Evolutionary conservation across 2,113 vertebrate species (phyloP), one percentile per base, ranked within the genome.

Genomic region (Ellobius talpinus): DNA sequence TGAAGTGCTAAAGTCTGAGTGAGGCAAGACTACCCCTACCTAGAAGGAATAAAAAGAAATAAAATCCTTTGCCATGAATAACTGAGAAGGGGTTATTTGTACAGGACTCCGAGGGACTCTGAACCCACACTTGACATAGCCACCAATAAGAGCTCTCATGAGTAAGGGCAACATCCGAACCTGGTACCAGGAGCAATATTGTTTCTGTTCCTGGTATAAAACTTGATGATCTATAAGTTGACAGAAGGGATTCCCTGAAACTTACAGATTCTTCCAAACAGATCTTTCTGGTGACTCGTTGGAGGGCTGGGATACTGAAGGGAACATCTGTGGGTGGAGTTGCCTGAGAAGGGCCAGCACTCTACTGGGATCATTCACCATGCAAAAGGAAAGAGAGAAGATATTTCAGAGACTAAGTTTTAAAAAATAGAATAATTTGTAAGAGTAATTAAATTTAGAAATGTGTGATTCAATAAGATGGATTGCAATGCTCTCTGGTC

Each of bases 391-490:
- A 84, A 84, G 16, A 42, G 2, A 66, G 42, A 68, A 66, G 26
- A 12, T 94, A 7, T 94, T 63, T 87, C 29, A 89, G 17, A 70
- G 7, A 14, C 10, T 72, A 10, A 8, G 2, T 45, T 45, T 50
- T 47, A 11, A 5, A 90, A 58, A 90, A 29, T n/a, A 61, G 7
- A 66, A 76, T 82, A 73, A 3, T 90, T 31, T 61, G 52, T 86
- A 96, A 50, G 90, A 81, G 72, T 78, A 90, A 95, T 85, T 90
- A 74, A 93, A 90, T 26, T 50, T 9, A 81, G 0, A 14, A 11
- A 36, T 65, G 0, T 42, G 13, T 95, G 58, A 52, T 79, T 85
- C 55, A 10, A 36, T 81, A 89, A 81, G n/a, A n/a, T 95, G 14
- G 21, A 65, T 55, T 82, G 94, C 61, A 92, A 63, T 26, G 1